Evolutionary conservation across 2,797 vertebrate genomes (phyloP), one percentile per base, ranked within the genome.

Genomic region (Pyrocephalus nanus): DNA sequence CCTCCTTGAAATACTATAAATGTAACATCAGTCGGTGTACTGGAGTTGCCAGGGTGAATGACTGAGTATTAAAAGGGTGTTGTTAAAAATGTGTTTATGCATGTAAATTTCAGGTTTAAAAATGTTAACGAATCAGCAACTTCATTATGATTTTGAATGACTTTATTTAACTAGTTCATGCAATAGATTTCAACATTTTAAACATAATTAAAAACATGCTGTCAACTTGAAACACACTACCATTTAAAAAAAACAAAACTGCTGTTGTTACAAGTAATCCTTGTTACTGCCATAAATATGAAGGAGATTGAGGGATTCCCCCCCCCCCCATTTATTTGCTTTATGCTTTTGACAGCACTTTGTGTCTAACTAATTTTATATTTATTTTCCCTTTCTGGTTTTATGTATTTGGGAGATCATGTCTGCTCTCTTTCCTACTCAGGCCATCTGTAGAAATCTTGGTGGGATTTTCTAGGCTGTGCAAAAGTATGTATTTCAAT

Each of bases 21-120:
- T 69, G 50, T 71, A 57, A 21, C 54, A 21, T 65, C 75, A 66
- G 1, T 82, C 34, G 19, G 11, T 27, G n/a, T 19, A 23, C 18
- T 78, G 67, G 75, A 90, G 75, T 86, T 94, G 51, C 73, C 73
- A 92, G 26, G 40, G 26, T 88, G 73, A 78, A 54, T 58, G 32
- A 57, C 32, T 81, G 60, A 73, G 55, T 84, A 60, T 91, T 91
- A 51, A 77, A 81, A 85, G 21, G 15, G 5, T 79, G 70, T 79
- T 84, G 45, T 78, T 82, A 57, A 90, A 57, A 81, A 84, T 32
- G 26, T 81, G 30, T 78, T 88, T 73, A 60, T 58, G 20, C 47
- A 22, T 81, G 48, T 70, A 82, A 88, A 85, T 84, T 80, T 53
- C 40, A 72, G 84, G 72, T 88, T 90, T 90, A 60, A 86, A 90